Base-by-base conservation (phyloP, 2,113 vertebrate species). In the Grus americana region DNA sequence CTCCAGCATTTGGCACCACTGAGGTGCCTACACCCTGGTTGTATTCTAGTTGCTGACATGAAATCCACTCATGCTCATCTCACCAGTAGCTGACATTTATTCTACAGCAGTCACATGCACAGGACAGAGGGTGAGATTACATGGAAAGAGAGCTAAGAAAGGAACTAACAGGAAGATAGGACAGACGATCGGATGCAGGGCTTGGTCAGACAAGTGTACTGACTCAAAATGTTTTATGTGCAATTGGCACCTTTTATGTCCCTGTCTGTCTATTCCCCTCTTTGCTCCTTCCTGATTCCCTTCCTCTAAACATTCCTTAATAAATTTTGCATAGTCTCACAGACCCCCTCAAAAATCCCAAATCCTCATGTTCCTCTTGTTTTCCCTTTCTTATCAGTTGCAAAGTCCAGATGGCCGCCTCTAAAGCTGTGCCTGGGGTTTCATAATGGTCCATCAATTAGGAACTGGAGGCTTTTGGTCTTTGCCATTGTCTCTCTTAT, bases 21-120 rank as follows among this genome's bases (percentile, higher is more conserved):
- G 62, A 6, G 10, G 2, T 1, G 1, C 5, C 24, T 36, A 36
- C 3, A 30, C 5, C 13, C 10, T 58, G 34, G 2, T 32, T 3
- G 1, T 17, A 18, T 21, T 26, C 17, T 50, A 7, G 4, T 15
- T 59, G 61, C 27, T 59, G 13, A 50, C 27, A 55, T 15, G 14
- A 63, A 55, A 59, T 24, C 26, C 40, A 17, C 18, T 36, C 32
- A n/a, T 3, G 2, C 26, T 18, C 24, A 59, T 19, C 26, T 92
- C 66, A 70, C 10, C 22, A 10, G n/a, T 6, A 79, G 19, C 15
- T 66, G 72, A 6, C 12, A 24, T 10, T 22, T 52, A 10, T 30
- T 46, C 7, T 38, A 22, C 36, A 79, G 40, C 18, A 65, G 27
- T 65, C 26, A 36, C 5, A 36, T 22, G 36, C 46, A 32, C 8